A percentile compares a stretch with the other conserved stretches of the same genome.
Evolutionary conservation across 2,888 invertebrate species (phyloP).

Genomic region (Deilephila elpenor): DNA sequence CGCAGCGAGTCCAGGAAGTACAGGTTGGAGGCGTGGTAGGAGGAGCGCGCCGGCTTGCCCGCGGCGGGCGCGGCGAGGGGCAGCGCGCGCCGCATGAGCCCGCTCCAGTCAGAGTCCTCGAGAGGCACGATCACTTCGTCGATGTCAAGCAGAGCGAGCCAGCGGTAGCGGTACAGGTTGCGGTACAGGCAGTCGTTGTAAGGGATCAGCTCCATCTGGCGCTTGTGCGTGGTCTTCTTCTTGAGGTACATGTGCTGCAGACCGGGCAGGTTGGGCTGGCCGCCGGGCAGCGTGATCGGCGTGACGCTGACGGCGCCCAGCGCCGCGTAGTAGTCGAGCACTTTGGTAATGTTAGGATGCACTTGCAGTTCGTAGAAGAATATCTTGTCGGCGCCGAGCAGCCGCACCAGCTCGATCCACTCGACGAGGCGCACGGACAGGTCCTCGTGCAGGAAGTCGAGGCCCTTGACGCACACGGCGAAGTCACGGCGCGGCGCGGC

Average conservation of each 20-base stretch:
- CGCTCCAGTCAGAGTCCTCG: constrained; percentile 89
- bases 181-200: constrained; percentile 98
- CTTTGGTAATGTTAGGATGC: constrained; percentile 96
- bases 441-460: constrained; percentile 97
- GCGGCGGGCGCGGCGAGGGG: constrained; percentile 85
- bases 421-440: constrained; percentile 95
- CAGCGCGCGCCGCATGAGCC: constrained; percentile 89
- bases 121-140: constrained; percentile 98
- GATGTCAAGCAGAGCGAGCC: constrained; percentile 95
- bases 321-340: constrained; percentile 87
- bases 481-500: constrained; percentile 88
- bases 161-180: constrained; percentile 95
- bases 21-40: constrained; percentile 95
- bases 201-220: constrained; percentile 97
- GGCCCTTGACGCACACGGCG: constrained; percentile 96
- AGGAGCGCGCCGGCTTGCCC: constrained; percentile 86
- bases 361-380: constrained; percentile 96
- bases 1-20: constrained; percentile 96
- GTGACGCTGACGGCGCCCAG: constrained; percentile 90
- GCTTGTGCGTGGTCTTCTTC: constrained; percentile 96
- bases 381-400: constrained; percentile 95
- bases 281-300: constrained; percentile 93
- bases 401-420: constrained; percentile 95
- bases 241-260: constrained; percentile 95
- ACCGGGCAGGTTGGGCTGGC: constrained; percentile 94